Evolutionary conservation across 2,113 vertebrate species (phyloP).

Genomic region (Mustela lutreola): DNA sequence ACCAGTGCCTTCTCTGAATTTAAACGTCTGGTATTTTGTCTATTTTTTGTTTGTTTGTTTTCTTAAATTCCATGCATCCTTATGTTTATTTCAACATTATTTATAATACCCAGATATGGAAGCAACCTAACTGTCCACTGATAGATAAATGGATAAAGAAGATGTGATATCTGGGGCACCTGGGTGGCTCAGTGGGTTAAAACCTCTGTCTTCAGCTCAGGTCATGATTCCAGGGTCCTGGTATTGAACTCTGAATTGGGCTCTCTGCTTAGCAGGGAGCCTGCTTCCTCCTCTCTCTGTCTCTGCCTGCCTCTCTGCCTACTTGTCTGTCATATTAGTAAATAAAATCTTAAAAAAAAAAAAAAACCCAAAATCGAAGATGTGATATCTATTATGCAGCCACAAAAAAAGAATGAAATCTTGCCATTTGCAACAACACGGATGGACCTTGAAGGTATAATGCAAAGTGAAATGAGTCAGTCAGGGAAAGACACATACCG

Average conservation of each 20-base stretch:
- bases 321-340: too few species aligned
- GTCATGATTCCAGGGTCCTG: too few species aligned
- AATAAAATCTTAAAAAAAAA: too few species aligned
- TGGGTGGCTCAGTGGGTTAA: too few species aligned
- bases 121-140: neutral
- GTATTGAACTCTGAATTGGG: too few species aligned
- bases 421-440: neutral
- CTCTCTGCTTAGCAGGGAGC: too few species aligned
- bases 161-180: neutral
- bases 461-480: neutral
- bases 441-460: neutral
- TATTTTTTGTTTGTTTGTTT: neutral
- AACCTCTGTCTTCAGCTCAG: too few species aligned
- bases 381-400: neutral
- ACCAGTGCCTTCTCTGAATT: neutral
- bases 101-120: neutral
- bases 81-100: neutral
- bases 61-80: neutral
- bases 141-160: neutral
- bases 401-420: neutral
- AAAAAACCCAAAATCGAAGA: neutral
- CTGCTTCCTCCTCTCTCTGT: too few species aligned
- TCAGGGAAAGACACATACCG: neutral
- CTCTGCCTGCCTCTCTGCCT: too few species aligned
- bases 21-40: neutral